phyloP scores from a whole-genome alignment of 2,888 invertebrate species.

The Caenorhabditis panamensis region DNA sequence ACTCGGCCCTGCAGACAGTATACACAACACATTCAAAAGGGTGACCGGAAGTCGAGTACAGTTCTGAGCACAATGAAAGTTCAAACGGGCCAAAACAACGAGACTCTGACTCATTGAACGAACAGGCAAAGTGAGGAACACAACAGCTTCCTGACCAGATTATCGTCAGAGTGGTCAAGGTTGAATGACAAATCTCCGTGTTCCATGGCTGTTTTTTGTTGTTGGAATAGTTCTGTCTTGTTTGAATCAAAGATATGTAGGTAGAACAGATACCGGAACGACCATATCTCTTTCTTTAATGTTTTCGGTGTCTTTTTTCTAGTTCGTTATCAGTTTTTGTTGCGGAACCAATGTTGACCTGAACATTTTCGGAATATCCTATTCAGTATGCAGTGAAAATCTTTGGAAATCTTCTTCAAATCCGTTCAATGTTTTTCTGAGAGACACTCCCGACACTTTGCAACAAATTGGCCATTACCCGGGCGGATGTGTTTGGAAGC shows the following conservation, averaged over 20 bases:
- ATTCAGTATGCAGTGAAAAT: too few species aligned
- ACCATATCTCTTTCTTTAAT: too few species aligned
- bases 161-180: conserved; percentile 47
- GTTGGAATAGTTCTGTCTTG: neutral
- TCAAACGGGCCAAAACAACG: conserved; percentile 25
- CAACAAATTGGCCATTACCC: conserved; percentile 49
- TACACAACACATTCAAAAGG: conserved; percentile 24
- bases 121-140: conserved; percentile 6
- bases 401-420: neutral
- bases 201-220: neutral
- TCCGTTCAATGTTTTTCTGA: conserved; percentile 10
- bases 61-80: conserved; percentile 14
- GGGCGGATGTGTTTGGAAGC: conserved; percentile 35
- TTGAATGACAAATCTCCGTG: conserved; percentile 22
- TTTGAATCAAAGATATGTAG: too few species aligned
- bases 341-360: too few species aligned
- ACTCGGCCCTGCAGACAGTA: conserved; percentile 31
- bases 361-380: too few species aligned
- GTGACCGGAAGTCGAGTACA: conserved; percentile 32
- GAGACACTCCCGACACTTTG: conserved; percentile 21
- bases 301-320: too few species aligned
- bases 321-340: too few species aligned
- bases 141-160: conserved; percentile 30
- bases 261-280: too few species aligned
- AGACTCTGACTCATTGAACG: conserved; percentile 17